phyloP scores from a whole-genome alignment of 2,888 invertebrate genomes.

The Heliconius aoede region DNA sequence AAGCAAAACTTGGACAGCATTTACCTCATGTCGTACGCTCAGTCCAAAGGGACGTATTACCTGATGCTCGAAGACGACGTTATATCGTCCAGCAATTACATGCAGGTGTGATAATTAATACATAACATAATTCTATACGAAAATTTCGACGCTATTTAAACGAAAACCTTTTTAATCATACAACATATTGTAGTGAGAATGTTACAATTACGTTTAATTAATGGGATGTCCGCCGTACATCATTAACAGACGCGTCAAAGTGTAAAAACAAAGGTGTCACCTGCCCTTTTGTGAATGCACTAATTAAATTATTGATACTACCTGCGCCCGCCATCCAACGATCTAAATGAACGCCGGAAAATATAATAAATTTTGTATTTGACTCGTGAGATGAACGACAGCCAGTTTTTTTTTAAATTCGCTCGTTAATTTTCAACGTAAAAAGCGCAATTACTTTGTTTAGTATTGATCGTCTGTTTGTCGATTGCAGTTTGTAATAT shows the following conservation, averaged over 20 bases:
- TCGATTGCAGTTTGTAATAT: background rate
- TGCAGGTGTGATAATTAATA: conserved; percentile 83
- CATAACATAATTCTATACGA: background rate
- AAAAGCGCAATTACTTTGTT: background rate
- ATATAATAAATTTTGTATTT: conserved; percentile 4
- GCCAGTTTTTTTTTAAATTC: too few relatives aligned
- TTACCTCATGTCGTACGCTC: conserved; percentile 96
- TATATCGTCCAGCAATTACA: conserved; percentile 92
- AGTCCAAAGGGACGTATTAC: conserved; percentile 93
- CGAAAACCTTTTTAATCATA: background rate
- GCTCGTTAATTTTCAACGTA: too few relatives aligned
- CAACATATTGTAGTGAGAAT: background rate
- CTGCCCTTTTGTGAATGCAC: background rate
- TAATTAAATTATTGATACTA: background rate
- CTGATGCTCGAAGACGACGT: conserved; percentile 98
- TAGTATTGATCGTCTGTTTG: background rate
- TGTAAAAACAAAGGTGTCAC: conserved; percentile 17
- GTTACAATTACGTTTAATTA: background rate
- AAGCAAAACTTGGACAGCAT: conserved; percentile 98
- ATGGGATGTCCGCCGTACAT: background rate
- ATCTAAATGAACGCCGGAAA: background rate
- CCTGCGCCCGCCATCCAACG: background rate
- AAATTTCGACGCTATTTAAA: background rate
- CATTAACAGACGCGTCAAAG: conserved; percentile 1
- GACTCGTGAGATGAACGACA: background rate